Evolutionary conservation across 2,113 vertebrate genomes (phyloP).

Genomic region (Ptychochromis oligacanthus): DNA sequence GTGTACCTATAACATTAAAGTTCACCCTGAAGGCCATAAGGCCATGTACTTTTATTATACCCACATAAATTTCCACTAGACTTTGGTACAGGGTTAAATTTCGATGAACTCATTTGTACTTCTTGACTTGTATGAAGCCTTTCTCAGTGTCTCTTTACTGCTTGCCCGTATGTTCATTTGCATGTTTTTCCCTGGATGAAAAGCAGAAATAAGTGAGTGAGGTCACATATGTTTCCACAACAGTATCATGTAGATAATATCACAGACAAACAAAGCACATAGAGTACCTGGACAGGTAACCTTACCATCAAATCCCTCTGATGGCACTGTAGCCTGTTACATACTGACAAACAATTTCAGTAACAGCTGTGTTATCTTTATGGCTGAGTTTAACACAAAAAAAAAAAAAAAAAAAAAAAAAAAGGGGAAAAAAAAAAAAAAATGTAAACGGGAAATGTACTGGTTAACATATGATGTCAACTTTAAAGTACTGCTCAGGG

Average conservation of each 20-base stretch:
- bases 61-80: not conserved
- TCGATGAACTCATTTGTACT: not conserved
- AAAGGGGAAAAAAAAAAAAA: too few species aligned
- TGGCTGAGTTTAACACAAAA: not conserved
- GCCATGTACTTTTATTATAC: slow-evolving; percentile 4
- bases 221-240: slow-evolving; percentile 45
- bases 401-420: not conserved
- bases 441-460: not conserved
- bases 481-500: not conserved
- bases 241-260: slow-evolving; percentile 14
- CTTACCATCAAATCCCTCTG: not conserved
- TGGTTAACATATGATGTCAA: not conserved
- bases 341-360: not conserved
- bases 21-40: not conserved
- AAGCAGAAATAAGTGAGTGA: not conserved
- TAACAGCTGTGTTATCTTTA: not conserved
- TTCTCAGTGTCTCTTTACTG: not conserved
- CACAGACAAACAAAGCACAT: not conserved
- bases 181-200: not conserved
- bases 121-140: not conserved
- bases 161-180: not conserved
- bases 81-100: not conserved
- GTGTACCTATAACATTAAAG: not conserved
- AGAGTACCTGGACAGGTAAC: not conserved
- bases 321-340: not conserved